Evolutionary conservation across 37 sponge, comb jelly and placozoan species (phyloP).

Genomic region (Eunapius fragilis): DNA sequence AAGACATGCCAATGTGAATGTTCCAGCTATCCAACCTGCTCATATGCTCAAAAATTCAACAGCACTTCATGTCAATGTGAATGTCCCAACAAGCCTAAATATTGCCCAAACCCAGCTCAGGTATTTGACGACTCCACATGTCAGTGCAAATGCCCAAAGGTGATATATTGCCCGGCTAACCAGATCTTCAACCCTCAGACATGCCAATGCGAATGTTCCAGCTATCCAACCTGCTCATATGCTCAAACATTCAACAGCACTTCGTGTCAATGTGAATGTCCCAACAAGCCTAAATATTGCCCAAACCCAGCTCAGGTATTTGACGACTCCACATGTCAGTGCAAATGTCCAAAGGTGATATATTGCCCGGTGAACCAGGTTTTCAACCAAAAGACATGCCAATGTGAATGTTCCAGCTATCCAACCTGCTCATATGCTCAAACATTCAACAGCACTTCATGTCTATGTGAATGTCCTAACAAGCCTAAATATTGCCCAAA

Average conservation of each 20-base stretch:
- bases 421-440: not conserved
- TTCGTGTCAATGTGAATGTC: conserved; percentile 3
- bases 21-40: not conserved
- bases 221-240: not conserved
- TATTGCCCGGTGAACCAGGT: not conserved
- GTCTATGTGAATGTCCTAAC: conserved; percentile 29
- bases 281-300: not conserved
- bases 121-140: not conserved
- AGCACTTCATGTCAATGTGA: conserved; percentile 2
- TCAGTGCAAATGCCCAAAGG: conserved; percentile 4
- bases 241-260: not conserved
- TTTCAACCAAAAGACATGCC: not conserved
- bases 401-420: conserved; percentile 10
- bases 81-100: not conserved
- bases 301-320: not conserved
- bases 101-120: not conserved
- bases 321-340: not conserved
- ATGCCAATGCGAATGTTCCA: conserved; percentile 10
- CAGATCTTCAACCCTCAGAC: not conserved
- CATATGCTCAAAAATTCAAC: not conserved
- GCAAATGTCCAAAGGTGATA: not conserved
- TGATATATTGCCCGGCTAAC: not conserved
- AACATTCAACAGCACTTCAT: not conserved
- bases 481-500: not conserved
- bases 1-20: conserved; percentile 9